These are phyloP conservation scores for Brachypodius melanocephalos DNA, from an alignment of 2,113 vertebrate species.

Conservation along the genomic window DNA sequence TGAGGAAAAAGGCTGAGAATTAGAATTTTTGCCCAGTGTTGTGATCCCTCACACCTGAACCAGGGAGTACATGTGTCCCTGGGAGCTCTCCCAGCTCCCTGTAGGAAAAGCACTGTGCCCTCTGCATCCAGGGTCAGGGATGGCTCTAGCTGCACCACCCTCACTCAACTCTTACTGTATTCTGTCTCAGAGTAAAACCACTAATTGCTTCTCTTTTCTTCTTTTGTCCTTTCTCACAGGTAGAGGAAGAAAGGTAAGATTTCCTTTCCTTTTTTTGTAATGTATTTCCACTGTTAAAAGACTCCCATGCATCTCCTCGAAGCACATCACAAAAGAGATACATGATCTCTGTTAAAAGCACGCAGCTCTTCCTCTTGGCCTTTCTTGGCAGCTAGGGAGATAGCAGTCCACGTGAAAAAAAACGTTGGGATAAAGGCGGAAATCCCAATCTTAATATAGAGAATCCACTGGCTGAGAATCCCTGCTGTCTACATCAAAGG, in stretches of 20 bases:
- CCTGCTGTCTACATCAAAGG: not conserved
- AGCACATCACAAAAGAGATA: not conserved
- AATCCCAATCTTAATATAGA: not conserved
- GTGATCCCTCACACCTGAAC: not conserved
- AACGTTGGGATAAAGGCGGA: not conserved
- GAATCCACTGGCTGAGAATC: not conserved
- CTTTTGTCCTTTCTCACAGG: constrained; percentile 54
- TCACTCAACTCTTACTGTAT: not conserved
- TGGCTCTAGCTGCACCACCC: not conserved
- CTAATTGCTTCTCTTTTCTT: constrained; percentile 15
- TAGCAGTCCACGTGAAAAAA: not conserved
- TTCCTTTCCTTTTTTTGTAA: not conserved
- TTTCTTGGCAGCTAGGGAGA: not conserved
- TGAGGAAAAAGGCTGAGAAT: not conserved
- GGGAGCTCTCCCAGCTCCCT: not conserved
- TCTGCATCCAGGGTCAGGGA: not conserved
- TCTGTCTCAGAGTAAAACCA: not conserved
- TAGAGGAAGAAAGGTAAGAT: constrained; percentile 81
- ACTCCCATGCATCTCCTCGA: not conserved
- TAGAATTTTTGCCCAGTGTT: not conserved
- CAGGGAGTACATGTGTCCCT: rapidly evolving
- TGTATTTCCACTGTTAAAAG: not conserved
- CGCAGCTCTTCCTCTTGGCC: not conserved
- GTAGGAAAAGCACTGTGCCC: too few species aligned
- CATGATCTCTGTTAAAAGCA: not conserved